Evolutionary conservation across 2,888 invertebrate genomes (phyloP), one percentile per base, ranked within the genome.

Genomic region (Tetrapedia diversipes): DNA sequence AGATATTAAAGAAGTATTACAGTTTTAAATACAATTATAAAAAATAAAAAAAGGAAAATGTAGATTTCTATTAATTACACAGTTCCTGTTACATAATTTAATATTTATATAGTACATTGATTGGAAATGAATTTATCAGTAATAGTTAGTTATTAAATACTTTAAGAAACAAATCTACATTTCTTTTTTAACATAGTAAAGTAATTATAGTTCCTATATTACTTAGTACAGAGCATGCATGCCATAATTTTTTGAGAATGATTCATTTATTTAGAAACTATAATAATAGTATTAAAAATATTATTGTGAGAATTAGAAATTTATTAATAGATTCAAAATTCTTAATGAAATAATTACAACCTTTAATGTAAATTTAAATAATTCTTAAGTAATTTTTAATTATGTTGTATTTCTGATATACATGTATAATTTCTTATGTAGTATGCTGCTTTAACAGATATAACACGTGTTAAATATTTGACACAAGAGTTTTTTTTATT

Each of bases 161-260:
- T 4, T 64, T 16, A 11, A 10, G 19, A 51, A 51, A 41, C 16
- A 22, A 47, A 24, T 19, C 22, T 53, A 61, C 53, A 45, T 39
- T 19, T 43, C 61, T 60, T 11, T 16, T 59, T 45, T 24, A 63
- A 69, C 19, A 47, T 56, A 29, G n/a, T 74, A 75, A 45, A 61
- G n/a, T 51, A 43, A 51, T 67, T 43, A 57, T 75, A 75, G 76
- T 77, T 77, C 53, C 57, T 75, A 63, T 47, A 47, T 60, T 32
- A 32, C n/a, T 24, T 24, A 29, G 22, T 37, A 39, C 47, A 56
- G 22, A 59, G 14, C 34, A 54, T 65, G 29, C 34, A 45, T 54
- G 41, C 22, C 29, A 16, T n/a, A n/a, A n/a, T n/a, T n/a, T n/a
- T n/a, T n/a, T n/a, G n/a, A n/a, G n/a, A 54, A 16, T 41, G 32